Percentiles rank a stretch among this genome's conserved stretches.
Conservation (phyloP, 2,888 invertebrate genomes). For the Macroteleia sp. region DNA sequence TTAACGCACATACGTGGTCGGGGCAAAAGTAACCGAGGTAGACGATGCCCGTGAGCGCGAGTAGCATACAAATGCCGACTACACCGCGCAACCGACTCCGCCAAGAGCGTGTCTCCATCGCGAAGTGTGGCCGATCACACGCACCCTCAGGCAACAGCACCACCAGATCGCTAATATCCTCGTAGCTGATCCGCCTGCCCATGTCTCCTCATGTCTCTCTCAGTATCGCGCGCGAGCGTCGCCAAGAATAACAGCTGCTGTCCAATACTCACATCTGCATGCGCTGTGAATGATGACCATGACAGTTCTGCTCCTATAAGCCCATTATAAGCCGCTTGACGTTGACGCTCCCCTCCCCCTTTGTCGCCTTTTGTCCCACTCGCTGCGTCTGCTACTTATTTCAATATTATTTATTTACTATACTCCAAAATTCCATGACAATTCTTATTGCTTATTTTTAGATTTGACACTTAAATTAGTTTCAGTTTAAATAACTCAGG, state of each 20-base stretch:
- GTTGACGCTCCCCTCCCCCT: too few relatives aligned
- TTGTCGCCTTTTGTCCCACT: too few relatives aligned
- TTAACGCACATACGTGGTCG: slow-evolving; percentile 92
- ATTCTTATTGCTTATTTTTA: too few relatives aligned
- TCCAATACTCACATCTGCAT: slow-evolving; percentile 16
- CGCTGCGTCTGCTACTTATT: too few relatives aligned
- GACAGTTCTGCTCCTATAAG: slow-evolving; percentile 53
- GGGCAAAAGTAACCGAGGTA: slow-evolving; percentile 96
- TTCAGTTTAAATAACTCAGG: too few relatives aligned
- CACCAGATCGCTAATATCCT: slow-evolving; percentile 73
- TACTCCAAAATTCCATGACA: too few relatives aligned
- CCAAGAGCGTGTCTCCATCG: slow-evolving; percentile 91
- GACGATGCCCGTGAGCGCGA: slow-evolving; percentile 93
- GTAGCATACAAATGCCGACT: slow-evolving; percentile 91
- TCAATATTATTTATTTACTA: too few relatives aligned
- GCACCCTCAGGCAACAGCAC: slow-evolving; percentile 71
- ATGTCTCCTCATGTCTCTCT: slow-evolving; percentile 62
- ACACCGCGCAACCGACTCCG: slow-evolving; percentile 89
- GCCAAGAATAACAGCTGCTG: slow-evolving; percentile 18
- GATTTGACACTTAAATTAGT: too few relatives aligned
- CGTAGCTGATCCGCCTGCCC: slow-evolving; percentile 75
- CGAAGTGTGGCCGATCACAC: slow-evolving; percentile 71
- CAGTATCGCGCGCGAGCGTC: slow-evolving; percentile 28
- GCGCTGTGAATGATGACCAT: slow-evolving; percentile 50
- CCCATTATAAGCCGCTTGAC: too few relatives aligned